These are phyloP conservation scores for Orestias chungarensis DNA, from an alignment of 2,797 vertebrate genomes.

Conservation along the genomic window DNA sequence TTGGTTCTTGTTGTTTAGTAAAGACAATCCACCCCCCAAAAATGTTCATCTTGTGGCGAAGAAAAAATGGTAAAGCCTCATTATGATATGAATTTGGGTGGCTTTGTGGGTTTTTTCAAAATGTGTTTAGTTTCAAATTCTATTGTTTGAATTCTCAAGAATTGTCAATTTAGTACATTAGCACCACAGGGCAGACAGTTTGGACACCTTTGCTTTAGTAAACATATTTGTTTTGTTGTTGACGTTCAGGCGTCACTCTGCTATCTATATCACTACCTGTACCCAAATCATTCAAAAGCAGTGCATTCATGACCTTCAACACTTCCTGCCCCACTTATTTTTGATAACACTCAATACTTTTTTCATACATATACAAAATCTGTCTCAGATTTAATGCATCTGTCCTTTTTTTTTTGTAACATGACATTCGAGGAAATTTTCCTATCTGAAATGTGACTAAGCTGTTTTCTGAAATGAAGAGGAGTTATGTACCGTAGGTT, in stretches of 20 bases:
- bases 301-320: conserved; percentile 71
- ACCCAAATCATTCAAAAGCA: conserved; percentile 53
- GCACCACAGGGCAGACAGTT: background rate
- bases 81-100: background rate
- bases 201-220: conserved; percentile 20
- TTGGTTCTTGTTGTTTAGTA: no score
- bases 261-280: conserved; percentile 43
- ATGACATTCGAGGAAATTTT: conserved; percentile 63
- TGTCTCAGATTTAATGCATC: conserved; percentile 69
- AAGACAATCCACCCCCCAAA: background rate
- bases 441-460: conserved; percentile 63
- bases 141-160: background rate
- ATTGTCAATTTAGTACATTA: background rate
- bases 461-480: conserved; percentile 62
- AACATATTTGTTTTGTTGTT: conserved; percentile 46
- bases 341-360: conserved; percentile 76
- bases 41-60: no score
- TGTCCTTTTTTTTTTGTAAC: conserved; percentile 55
- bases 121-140: background rate
- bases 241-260: conserved; percentile 24
- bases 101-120: background rate
- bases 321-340: conserved; percentile 77
- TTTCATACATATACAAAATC: conserved; percentile 59
- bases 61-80: no score
- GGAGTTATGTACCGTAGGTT: conserved; percentile 74